phyloP scores from a whole-genome alignment of 2,888 invertebrate genomes.

The Meganola albula region DNA sequence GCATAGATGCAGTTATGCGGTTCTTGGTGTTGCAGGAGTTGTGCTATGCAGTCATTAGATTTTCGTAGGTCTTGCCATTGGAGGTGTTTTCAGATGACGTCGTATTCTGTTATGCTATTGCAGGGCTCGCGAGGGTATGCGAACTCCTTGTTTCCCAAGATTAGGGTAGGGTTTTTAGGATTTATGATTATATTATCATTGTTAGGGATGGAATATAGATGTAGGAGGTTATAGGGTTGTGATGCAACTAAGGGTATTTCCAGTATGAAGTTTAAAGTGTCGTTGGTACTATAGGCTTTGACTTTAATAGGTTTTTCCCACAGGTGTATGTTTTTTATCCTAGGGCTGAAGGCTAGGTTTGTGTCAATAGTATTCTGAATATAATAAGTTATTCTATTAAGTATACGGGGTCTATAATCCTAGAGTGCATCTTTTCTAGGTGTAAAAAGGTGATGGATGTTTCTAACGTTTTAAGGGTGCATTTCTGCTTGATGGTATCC shows the following conservation, averaged over 20 bases:
- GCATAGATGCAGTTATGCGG: conserved; percentile 6
- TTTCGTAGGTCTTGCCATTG: conserved; percentile 9
- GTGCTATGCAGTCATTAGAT: conserved; percentile 12
- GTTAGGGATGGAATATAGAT: conserved; percentile 25
- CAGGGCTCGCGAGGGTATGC: conserved; percentile 27
- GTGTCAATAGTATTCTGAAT: too few relatives aligned
- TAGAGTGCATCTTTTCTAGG: conserved; percentile 7
- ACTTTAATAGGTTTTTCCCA: conserved; percentile 1
- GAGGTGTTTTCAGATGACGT: conserved; percentile 9
- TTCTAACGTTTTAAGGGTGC: conserved; percentile 4
- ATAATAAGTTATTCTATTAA: conserved; percentile 1
- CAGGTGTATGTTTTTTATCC: background rate
- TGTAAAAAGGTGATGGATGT: conserved; percentile 7
- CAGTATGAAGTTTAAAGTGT: conserved; percentile 3
- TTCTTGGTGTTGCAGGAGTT: background rate
- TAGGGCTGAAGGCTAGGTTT: background rate
- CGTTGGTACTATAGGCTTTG: conserved; percentile 4
- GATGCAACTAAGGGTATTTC: background rate
- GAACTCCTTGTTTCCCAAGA: conserved; percentile 30
- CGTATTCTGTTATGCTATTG: conserved; percentile 13
- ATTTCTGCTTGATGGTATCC: too few relatives aligned
- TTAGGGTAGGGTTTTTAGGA: conserved; percentile 22
- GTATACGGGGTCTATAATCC: conserved; percentile 4
- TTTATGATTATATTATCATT: conserved; percentile 20
- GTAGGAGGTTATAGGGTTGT: conserved; percentile 12